A percentile compares a stretch with the other conserved stretches of the same genome.
Conservation (phyloP, 1,140 invertebrate genomes). For the Chelonus insularis region DNA sequence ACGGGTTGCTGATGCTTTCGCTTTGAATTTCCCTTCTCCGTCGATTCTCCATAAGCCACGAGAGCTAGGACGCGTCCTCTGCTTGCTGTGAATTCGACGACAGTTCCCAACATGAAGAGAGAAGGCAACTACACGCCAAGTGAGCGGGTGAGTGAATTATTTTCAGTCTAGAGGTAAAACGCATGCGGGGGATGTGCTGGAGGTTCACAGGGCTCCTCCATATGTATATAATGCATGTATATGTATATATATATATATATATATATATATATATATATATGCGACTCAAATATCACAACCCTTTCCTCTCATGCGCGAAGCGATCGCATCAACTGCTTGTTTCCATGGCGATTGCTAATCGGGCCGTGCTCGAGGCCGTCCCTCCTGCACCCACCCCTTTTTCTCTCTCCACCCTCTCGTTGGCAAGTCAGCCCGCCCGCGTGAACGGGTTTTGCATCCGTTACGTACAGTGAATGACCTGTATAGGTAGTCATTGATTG, state of each 20-base stretch:
- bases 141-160: neutral
- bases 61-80: neutral
- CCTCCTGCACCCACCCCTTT: slow-evolving; percentile 42
- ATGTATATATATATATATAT: slow-evolving; percentile 28
- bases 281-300: slow-evolving; percentile 40
- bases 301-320: slow-evolving; percentile 55
- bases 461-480: slow-evolving; percentile 25
- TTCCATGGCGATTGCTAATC: slow-evolving; percentile 67
- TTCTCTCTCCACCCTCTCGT: slow-evolving; percentile 42
- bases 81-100: slow-evolving; percentile 14
- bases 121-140: slow-evolving; percentile 4
- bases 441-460: slow-evolving; percentile 31
- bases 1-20: slow-evolving; percentile 31
- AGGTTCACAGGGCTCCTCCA: neutral
- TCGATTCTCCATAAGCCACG: slow-evolving; percentile 8
- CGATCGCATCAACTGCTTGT: slow-evolving; percentile 65
- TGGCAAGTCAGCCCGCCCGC: slow-evolving; percentile 29
- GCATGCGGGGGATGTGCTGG: neutral
- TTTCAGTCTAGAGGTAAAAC: neutral
- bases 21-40: slow-evolving; percentile 28
- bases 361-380: slow-evolving; percentile 47
- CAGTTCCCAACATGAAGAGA: neutral
- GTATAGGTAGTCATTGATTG: neutral
- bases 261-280: slow-evolving; percentile 10
- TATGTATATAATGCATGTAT: slow-evolving; percentile 25